phyloP scores from a whole-genome alignment of 2,888 invertebrate genomes.

The Hymenopus coronatus region DNA sequence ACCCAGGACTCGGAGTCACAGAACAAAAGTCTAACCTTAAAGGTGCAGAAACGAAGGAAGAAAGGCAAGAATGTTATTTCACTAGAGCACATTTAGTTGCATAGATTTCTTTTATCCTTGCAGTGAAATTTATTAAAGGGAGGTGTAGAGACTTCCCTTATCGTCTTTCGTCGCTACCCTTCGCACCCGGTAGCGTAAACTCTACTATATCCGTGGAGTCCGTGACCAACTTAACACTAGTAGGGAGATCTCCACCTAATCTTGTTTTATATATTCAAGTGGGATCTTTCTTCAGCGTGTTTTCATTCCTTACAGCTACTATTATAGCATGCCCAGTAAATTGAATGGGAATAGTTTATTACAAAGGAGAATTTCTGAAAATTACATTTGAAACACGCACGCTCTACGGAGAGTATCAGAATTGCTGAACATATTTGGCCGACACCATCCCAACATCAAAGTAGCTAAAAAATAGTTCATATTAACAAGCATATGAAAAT shows the following conservation, averaged over 20 bases:
- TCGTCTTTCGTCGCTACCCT: not conserved
- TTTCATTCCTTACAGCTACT: too few species aligned
- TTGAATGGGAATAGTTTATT: too few species aligned
- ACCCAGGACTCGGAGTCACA: not conserved
- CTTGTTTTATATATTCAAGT: not conserved
- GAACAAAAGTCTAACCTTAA: not conserved
- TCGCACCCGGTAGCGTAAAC: not conserved
- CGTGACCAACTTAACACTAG: not conserved
- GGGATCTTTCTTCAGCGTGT: too few species aligned
- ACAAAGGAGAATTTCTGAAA: too few species aligned
- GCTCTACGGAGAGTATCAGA: too few species aligned
- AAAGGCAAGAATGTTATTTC: not conserved
- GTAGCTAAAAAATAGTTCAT: too few species aligned
- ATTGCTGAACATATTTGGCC: too few species aligned
- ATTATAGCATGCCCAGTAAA: too few species aligned
- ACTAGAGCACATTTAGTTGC: not conserved
- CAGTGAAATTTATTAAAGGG: not conserved
- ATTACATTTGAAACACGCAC: too few species aligned
- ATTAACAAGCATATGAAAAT: too few species aligned
- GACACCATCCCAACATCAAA: too few species aligned
- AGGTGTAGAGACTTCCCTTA: not conserved
- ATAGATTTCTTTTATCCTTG: too few species aligned
- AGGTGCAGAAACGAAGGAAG: not conserved
- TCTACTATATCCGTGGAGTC: not conserved
- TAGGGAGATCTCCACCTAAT: not conserved